Evolutionary conservation across 2,797 vertebrate genomes (phyloP).

Genomic region (Varecia variegata): DNA sequence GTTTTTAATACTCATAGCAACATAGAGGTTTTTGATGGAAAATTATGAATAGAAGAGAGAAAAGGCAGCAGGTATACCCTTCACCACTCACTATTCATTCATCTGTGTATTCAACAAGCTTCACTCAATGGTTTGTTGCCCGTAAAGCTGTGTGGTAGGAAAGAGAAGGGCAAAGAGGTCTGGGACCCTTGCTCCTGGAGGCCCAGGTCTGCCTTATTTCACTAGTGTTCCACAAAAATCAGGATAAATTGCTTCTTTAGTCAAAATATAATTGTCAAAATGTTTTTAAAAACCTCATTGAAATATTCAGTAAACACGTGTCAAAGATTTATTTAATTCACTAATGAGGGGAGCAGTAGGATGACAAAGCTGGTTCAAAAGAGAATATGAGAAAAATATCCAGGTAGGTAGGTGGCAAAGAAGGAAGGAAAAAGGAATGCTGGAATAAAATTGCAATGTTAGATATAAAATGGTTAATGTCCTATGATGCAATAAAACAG

Average conservation of each 20-base stretch:
- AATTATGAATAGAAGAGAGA: background rate
- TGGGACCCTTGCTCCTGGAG: background rate
- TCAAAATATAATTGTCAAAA: constrained; percentile 3
- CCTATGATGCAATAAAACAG: background rate
- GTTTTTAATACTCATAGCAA: background rate
- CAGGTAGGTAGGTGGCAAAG: background rate
- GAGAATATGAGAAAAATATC: background rate
- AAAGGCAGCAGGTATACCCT: background rate
- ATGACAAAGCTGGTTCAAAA: background rate
- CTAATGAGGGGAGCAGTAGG: background rate
- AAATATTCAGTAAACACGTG: background rate
- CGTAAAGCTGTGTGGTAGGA: background rate
- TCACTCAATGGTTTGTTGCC: background rate
- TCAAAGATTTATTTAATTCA: background rate
- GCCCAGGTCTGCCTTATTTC: background rate
- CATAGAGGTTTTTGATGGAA: background rate
- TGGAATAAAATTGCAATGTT: background rate
- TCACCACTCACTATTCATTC: background rate
- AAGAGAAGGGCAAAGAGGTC: background rate
- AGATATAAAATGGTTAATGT: background rate
- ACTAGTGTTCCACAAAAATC: background rate
- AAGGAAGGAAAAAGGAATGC: background rate
- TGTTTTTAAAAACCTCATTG: background rate
- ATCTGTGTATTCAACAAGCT: background rate
- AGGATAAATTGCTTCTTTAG: background rate